phyloP scores from a whole-genome alignment of 2,888 invertebrate species.

The Sarcophaga carnaria region DNA sequence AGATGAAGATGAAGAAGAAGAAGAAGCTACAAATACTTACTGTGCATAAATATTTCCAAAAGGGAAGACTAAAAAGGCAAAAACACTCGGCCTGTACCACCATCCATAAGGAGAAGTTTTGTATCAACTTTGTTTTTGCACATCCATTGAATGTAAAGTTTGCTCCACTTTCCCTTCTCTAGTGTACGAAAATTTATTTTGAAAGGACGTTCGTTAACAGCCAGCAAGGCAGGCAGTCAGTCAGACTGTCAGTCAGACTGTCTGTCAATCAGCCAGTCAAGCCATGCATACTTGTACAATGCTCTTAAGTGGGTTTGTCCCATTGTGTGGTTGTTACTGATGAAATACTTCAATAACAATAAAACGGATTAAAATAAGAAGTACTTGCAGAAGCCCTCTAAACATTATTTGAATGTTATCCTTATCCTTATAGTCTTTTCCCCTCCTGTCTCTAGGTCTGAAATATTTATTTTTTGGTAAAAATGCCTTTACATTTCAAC shows the following conservation, averaged over 20 bases:
- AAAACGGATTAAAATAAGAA: conserved; percentile 51
- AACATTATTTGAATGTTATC: conserved; percentile 16
- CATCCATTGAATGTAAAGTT: neutral
- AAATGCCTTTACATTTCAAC: neutral
- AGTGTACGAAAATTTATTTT: conserved; percentile 10
- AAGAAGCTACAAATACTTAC: conserved; percentile 18
- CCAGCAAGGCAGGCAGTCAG: conserved; percentile 28
- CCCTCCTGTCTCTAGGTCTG: too few relatives aligned
- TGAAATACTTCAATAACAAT: conserved; percentile 58
- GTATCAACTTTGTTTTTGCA: neutral
- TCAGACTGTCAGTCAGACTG: too few relatives aligned
- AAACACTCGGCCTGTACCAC: too few relatives aligned
- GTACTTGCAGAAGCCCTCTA: conserved; percentile 26
- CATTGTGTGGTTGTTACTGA: conserved; percentile 62
- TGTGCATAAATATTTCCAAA: conserved; percentile 15
- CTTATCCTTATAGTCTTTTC: too few relatives aligned
- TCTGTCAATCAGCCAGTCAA: neutral
- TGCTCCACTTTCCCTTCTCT: neutral
- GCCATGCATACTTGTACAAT: neutral
- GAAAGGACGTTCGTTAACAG: conserved; percentile 2
- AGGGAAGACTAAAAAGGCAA: too few relatives aligned
- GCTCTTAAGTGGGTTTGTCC: conserved; percentile 4
- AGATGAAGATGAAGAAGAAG: conserved; percentile 27
- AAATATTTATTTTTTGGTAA: conserved; percentile 25
- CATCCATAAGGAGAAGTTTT: neutral